These are phyloP conservation scores for Sebastes diaconus DNA, from an alignment of 2,797 vertebrate species.

Conservation along the genomic window DNA sequence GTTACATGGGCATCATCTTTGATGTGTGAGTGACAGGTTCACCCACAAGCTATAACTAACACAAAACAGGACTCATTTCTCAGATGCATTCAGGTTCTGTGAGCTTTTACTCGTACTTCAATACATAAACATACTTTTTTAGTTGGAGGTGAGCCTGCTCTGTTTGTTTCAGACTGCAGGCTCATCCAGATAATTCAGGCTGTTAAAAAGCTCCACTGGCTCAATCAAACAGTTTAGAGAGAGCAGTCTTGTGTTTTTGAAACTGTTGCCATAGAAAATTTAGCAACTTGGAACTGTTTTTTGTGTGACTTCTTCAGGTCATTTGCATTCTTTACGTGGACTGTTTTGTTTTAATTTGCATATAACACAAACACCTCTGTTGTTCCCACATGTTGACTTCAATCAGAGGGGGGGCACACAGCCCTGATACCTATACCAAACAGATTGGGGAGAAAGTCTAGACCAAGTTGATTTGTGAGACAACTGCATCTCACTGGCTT, in stretches of 20 bases:
- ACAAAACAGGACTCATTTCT: not conserved
- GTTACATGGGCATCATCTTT: not conserved
- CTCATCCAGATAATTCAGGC: not conserved
- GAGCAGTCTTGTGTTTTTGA: not conserved
- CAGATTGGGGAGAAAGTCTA: no score
- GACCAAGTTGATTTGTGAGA: no score
- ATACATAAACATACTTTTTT: not conserved
- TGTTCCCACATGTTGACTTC: not conserved
- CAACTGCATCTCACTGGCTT: not conserved
- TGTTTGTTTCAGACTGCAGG: not conserved
- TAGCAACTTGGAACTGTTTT: not conserved
- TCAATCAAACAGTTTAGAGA: not conserved
- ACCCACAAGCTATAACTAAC: not conserved
- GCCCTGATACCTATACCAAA: no score
- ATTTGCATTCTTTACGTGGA: not conserved
- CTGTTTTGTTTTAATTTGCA: not conserved
- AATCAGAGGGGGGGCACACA: not conserved
- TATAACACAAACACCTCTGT: not conserved
- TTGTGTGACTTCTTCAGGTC: not conserved
- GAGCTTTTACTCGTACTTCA: not conserved
- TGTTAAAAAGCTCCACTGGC: not conserved
- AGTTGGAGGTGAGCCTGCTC: not conserved
- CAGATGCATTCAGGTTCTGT: not conserved
- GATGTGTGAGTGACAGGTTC: constrained; percentile 15
- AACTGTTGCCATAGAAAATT: not conserved